Evolutionary conservation across 2,888 invertebrate species (phyloP).

Genomic region (Graphium colonna): DNA sequence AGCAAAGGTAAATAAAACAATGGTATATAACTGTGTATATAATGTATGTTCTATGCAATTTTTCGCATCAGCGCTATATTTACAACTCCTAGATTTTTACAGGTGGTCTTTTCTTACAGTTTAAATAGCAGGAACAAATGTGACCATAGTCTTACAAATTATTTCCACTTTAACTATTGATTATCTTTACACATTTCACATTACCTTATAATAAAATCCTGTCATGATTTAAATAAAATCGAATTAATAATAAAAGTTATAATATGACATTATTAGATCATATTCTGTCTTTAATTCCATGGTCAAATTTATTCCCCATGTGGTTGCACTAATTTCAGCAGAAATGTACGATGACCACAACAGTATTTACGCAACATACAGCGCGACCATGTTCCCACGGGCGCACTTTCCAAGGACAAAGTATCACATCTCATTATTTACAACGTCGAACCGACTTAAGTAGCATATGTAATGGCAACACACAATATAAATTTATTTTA

Average conservation of each 20-base stretch:
- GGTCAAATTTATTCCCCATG: slow-evolving; percentile 17
- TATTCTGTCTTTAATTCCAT: slow-evolving; percentile 4
- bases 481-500: background rate
- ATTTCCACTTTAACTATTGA: slow-evolving; percentile 20
- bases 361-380: slow-evolving; percentile 8
- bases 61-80: slow-evolving; percentile 25
- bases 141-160: slow-evolving; percentile 24
- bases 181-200: background rate
- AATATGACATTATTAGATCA: background rate
- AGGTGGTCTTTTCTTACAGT: slow-evolving; percentile 33
- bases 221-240: background rate
- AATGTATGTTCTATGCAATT: slow-evolving; percentile 27
- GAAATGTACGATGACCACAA: slow-evolving; percentile 14
- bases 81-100: slow-evolving; percentile 31
- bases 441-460: slow-evolving; percentile 4
- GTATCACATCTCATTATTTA: slow-evolving; percentile 24
- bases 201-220: background rate
- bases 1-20: slow-evolving; percentile 31
- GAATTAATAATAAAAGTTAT: background rate
- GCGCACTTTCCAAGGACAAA: slow-evolving; percentile 4
- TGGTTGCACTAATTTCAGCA: slow-evolving; percentile 13
- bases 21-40: slow-evolving; percentile 37
- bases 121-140: slow-evolving; percentile 20
- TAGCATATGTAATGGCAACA: slow-evolving; percentile 16
- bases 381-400: background rate